phyloP scores from a whole-genome alignment of 2,888 invertebrate species.

The Diarsia brunnea region DNA sequence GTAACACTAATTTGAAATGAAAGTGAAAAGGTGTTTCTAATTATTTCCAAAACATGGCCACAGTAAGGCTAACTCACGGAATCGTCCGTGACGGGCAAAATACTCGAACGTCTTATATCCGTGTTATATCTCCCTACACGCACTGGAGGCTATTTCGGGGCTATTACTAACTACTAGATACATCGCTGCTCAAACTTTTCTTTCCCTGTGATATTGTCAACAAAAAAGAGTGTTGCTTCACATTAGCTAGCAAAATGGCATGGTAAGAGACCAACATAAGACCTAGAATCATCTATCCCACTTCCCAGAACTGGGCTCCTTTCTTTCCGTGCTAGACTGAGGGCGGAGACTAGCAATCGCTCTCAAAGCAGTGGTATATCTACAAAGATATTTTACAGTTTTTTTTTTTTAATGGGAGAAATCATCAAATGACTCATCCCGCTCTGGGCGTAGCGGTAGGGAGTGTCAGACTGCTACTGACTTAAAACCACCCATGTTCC shows the following conservation, averaged over 20 bases:
- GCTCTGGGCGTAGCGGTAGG: too few species aligned
- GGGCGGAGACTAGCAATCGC: neutral
- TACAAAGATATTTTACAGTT: neutral
- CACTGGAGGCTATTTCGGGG: slow-evolving; percentile 75
- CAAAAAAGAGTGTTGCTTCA: neutral
- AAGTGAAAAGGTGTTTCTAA: neutral
- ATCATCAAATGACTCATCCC: too few species aligned
- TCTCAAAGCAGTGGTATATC: neutral
- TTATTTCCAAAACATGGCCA: slow-evolving; percentile 46
- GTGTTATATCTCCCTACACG: slow-evolving; percentile 67
- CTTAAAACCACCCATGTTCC: too few species aligned
- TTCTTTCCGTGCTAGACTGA: neutral
- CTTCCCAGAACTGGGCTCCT: neutral
- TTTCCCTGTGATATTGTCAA: neutral
- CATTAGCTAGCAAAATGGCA: neutral
- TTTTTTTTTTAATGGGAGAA: too few species aligned
- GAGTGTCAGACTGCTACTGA: too few species aligned
- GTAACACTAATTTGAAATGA: neutral
- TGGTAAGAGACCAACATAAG: neutral
- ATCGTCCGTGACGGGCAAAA: slow-evolving; percentile 75
- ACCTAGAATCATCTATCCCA: neutral
- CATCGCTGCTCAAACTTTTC: slow-evolving; percentile 72
- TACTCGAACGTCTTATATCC: slow-evolving; percentile 49
- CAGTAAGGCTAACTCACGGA: slow-evolving; percentile 57
- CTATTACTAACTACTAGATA: slow-evolving; percentile 70